Percentiles rank a stretch among this genome's conserved stretches.
These are phyloP conservation scores for Sebastes baramenuke DNA, from an alignment of 2,797 vertebrate species.

Conservation along the genomic window DNA sequence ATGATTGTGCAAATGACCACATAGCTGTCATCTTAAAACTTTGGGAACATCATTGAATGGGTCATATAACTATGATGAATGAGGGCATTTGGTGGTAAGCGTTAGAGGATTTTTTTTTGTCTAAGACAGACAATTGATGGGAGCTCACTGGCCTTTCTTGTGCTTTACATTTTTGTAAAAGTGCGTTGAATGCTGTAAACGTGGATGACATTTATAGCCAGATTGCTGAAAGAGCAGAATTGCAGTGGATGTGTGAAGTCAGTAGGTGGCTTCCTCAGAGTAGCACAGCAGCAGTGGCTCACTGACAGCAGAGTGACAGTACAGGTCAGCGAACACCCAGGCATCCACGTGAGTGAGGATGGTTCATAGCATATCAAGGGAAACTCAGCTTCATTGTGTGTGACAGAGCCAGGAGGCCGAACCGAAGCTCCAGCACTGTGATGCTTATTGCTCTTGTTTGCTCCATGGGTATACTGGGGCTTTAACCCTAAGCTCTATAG, in stretches of 20 bases:
- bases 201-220: not conserved
- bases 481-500: not conserved
- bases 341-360: conserved; percentile 41
- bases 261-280: conserved; percentile 47
- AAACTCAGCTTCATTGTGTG: conserved; percentile 27
- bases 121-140: not conserved
- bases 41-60: conserved; percentile 20
- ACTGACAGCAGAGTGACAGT: conserved; percentile 49
- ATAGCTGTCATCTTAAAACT: conserved; percentile 44
- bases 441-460: not conserved
- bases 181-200: not conserved
- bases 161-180: not conserved
- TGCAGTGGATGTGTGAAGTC: conserved; percentile 24
- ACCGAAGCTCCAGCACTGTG: not conserved
- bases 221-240: conserved; percentile 19
- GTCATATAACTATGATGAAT: not conserved
- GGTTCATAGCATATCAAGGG: conserved; percentile 46
- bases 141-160: not conserved
- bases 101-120: not conserved
- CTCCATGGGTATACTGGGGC: not conserved
- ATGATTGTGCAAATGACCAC: conserved; percentile 32
- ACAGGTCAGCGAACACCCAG: conserved; percentile 45
- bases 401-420: conserved; percentile 29
- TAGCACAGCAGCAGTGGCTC: conserved; percentile 27
- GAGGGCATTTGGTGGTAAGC: conserved; percentile 14